Evolutionary conservation across 2,113 vertebrate species (phyloP).

Genomic region (Cercopithecus mona): DNA sequence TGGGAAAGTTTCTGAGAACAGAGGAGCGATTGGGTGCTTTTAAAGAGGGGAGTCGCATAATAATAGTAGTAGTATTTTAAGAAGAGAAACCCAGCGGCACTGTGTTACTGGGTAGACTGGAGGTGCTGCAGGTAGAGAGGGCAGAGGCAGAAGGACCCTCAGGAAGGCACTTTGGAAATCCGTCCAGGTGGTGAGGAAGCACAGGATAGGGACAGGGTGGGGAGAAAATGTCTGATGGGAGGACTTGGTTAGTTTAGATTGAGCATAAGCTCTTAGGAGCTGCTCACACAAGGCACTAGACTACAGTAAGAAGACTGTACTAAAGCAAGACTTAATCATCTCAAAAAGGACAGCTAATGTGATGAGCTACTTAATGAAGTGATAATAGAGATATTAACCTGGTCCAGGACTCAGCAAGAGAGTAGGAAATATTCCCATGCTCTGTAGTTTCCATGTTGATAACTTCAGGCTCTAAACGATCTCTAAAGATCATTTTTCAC

Average conservation of each 20-base stretch:
- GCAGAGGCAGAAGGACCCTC: neutral
- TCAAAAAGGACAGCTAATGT: neutral
- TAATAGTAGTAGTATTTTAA: neutral
- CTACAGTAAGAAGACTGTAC: neutral
- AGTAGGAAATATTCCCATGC: neutral
- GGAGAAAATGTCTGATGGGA: neutral
- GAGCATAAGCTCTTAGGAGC: neutral
- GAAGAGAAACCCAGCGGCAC: neutral
- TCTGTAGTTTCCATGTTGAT: neutral
- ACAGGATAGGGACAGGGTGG: accelerated
- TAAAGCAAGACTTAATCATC: neutral
- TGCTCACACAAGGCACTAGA: neutral
- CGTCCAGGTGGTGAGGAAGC: accelerated
- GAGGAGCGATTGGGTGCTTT: neutral
- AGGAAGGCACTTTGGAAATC: neutral
- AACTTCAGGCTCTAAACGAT: neutral
- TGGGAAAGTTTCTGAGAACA: neutral
- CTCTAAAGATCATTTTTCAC: neutral
- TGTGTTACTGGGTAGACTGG: neutral
- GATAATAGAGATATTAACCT: neutral
- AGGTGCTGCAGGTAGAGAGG: neutral
- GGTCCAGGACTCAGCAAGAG: neutral
- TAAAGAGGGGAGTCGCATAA: neutral
- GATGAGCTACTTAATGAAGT: neutral
- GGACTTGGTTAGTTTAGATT: neutral